These are phyloP conservation scores for Dromas ardeola DNA, from an alignment of 2,113 vertebrate genomes.

Conservation along the genomic window DNA sequence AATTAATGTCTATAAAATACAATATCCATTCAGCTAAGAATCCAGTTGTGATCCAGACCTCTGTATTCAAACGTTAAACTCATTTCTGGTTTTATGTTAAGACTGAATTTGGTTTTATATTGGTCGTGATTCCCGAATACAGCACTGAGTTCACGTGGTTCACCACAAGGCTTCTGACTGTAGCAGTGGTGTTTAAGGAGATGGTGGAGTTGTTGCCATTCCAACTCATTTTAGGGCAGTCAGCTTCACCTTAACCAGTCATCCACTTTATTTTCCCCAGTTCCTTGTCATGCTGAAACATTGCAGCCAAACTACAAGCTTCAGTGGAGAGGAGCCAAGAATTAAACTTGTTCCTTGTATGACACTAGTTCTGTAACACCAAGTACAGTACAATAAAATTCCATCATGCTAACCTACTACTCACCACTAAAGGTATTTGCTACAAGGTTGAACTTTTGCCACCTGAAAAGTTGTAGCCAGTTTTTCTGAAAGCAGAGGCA, in stretches of 20 bases:
- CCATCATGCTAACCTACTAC: background rate
- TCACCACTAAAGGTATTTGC: background rate
- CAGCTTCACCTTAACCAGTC: background rate
- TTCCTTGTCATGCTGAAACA: background rate
- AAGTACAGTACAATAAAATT: background rate
- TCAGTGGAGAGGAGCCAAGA: background rate
- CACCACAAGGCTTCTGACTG: background rate
- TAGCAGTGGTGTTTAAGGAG: background rate
- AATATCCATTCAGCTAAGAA: background rate
- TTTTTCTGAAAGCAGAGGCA: conserved; percentile 8
- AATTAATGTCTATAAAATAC: background rate
- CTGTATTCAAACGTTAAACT: background rate
- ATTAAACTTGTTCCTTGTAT: background rate
- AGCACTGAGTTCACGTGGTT: background rate
- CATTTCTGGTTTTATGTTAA: background rate
- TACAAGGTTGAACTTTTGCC: background rate
- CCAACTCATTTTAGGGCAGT: background rate
- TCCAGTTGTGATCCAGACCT: background rate
- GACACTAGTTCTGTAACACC: background rate
- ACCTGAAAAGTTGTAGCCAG: background rate
- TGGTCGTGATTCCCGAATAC: background rate
- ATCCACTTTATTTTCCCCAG: background rate
- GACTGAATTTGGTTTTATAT: background rate
- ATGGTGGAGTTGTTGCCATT: background rate
- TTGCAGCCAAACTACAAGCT: background rate